A percentile compares a stretch with the other conserved stretches of the same genome.
These are phyloP conservation scores for Blomia tropicalis DNA, from an alignment of 2,888 invertebrate genomes.

Conservation along the genomic window DNA sequence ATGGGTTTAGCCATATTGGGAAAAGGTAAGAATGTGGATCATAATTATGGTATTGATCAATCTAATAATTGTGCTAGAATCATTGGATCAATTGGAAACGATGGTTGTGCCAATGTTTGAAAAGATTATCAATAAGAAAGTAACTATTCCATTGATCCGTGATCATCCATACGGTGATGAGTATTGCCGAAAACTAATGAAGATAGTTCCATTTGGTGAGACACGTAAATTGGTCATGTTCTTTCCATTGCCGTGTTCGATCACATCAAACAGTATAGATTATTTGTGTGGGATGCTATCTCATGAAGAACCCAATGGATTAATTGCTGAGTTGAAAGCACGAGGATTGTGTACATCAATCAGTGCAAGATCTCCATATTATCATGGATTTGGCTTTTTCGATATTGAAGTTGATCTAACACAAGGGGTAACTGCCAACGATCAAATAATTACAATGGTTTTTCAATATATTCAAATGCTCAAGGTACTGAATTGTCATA, in stretches of 20 bases:
- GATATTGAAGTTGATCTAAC: conserved; percentile 67
- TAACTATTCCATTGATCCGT: conserved; percentile 55
- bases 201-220: conserved; percentile 67
- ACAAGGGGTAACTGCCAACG: conserved; percentile 67
- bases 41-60: conserved; percentile 38
- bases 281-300: conserved; percentile 82
- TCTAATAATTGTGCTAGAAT: conserved; percentile 44
- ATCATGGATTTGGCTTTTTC: conserved; percentile 72
- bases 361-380: background rate
- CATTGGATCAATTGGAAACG: conserved; percentile 64
- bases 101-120: conserved; percentile 63
- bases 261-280: conserved; percentile 54
- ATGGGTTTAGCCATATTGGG: conserved; percentile 78
- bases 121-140: conserved; percentile 56
- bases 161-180: conserved; percentile 63
- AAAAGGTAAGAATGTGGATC: conserved; percentile 40
- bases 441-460: conserved; percentile 65
- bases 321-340: conserved; percentile 68
- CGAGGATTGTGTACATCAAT: conserved; percentile 39
- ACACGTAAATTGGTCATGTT: conserved; percentile 61
- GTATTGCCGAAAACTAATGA: conserved; percentile 47
- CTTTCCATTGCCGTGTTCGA: conserved; percentile 46
- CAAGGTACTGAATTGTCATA: conserved; percentile 37
- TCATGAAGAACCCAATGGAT: conserved; percentile 86
- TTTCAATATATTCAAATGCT: conserved; percentile 78